A percentile compares a stretch with the other conserved stretches of the same genome.
Conservation (phyloP, 2,113 vertebrate species). For the Chionis minor region DNA sequence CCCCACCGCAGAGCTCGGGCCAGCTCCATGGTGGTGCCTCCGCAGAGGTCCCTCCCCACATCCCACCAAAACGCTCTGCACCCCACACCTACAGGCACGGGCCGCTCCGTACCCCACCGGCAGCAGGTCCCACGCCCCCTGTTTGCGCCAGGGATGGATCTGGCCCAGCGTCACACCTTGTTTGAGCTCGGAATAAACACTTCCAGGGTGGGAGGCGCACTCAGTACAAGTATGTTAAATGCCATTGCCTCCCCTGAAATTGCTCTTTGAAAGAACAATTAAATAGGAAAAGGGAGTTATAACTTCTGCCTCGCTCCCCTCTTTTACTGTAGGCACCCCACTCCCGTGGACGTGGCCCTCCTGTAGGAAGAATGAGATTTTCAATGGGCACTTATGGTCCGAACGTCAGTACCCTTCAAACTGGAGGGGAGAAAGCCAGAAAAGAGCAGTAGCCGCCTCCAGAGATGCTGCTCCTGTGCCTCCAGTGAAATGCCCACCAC, state of each 20-base stretch:
- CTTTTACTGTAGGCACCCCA: neutral
- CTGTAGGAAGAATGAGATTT: neutral
- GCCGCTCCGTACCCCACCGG: no score
- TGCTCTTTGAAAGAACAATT: neutral
- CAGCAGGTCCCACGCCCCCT: neutral
- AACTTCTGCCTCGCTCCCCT: neutral
- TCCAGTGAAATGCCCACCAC: neutral
- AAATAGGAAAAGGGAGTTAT: neutral
- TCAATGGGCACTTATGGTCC: neutral
- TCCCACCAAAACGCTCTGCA: neutral
- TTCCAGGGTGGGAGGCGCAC: neutral
- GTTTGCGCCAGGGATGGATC: neutral
- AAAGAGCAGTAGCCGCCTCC: neutral
- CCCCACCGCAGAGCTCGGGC: neutral
- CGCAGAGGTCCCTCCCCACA: accelerated
- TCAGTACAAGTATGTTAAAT: neutral
- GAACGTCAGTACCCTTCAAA: neutral
- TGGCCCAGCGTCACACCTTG: neutral
- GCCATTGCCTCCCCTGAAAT: neutral
- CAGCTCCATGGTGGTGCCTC: accelerated
- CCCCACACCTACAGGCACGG: accelerated
- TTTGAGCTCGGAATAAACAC: neutral
- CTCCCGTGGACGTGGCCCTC: neutral
- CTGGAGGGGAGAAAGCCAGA: neutral
- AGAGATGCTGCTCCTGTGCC: neutral